A percentile compares a stretch with the other conserved stretches of the same genome.
Evolutionary conservation across 2,797 vertebrate species (phyloP).

Genomic region (Scomberomorus guttatus): DNA sequence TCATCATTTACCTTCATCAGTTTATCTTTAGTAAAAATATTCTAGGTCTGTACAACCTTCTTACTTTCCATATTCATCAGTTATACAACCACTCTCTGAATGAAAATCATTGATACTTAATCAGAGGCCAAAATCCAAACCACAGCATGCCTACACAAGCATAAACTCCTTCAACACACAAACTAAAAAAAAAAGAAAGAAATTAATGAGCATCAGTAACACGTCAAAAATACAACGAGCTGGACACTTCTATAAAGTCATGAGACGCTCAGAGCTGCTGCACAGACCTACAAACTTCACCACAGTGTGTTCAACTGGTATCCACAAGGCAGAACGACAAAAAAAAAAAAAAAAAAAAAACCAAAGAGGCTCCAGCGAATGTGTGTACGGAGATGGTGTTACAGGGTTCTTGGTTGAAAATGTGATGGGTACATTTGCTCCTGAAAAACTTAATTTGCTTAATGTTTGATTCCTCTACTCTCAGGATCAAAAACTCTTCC

Average conservation of each 20-base stretch:
- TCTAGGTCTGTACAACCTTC: constrained; percentile 10
- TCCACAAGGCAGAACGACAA: constrained; percentile 15
- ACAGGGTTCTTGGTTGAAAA: background rate
- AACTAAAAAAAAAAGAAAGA: background rate
- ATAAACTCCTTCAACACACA: constrained; percentile 5
- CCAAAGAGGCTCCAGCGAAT: constrained; percentile 1
- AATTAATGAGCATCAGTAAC: background rate
- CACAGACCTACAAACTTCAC: background rate
- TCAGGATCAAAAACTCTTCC: constrained; percentile 38
- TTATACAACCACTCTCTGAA: background rate
- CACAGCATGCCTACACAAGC: constrained; percentile 14
- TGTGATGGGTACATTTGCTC: background rate
- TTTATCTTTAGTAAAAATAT: constrained; percentile 16
- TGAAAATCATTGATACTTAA: constrained; percentile 18
- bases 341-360: background rate
- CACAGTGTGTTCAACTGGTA: constrained; percentile 17
- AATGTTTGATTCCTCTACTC: background rate
- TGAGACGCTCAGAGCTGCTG: background rate
- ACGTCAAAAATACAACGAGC: background rate
- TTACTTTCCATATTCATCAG: constrained; percentile 37
- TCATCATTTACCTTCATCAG: background rate
- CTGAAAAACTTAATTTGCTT: constrained; percentile 23
- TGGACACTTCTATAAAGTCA: background rate
- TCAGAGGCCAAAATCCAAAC: constrained; percentile 28
- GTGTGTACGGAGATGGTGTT: background rate